A percentile compares a stretch with the other conserved stretches of the same genome.
These are phyloP conservation scores for Oreochromis mossambicus DNA, from an alignment of 2,797 vertebrate species.

Conservation along the genomic window DNA sequence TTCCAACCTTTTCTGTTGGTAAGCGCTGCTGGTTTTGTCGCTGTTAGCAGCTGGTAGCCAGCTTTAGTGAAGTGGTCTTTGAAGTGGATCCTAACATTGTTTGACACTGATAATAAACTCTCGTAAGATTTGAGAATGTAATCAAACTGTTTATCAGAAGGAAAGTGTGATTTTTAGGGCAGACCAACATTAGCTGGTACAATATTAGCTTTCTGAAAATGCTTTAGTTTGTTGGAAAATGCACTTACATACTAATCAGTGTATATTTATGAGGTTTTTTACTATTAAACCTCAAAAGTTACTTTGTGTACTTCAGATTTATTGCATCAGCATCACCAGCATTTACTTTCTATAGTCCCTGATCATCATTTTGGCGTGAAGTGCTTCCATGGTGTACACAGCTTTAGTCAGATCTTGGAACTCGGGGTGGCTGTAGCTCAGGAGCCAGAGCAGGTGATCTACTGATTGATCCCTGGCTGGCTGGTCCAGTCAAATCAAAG, in stretches of 20 bases:
- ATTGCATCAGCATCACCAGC: not conserved
- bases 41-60: fast-evolving
- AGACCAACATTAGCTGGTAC: not conserved
- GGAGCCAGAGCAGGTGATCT: not conserved
- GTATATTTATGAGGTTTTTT: not conserved
- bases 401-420: not conserved
- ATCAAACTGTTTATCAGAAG: not conserved
- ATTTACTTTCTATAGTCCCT: not conserved
- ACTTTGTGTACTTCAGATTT: not conserved
- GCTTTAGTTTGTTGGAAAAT: not conserved
- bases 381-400: not conserved
- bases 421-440: not conserved
- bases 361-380: not conserved
- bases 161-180: not conserved
- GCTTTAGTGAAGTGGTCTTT: not conserved
- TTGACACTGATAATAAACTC: not conserved
- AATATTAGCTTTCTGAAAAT: not conserved
- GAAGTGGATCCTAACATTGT: not conserved
- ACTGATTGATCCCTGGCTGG: not conserved
- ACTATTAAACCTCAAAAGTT: not conserved
- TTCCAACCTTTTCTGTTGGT: not conserved
- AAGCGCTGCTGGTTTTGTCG: not conserved
- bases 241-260: not conserved
- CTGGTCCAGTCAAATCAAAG: not conserved
- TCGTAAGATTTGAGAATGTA: not conserved